Evolutionary conservation across 2,113 vertebrate genomes (phyloP).

Genomic region (Platichthys flesus): DNA sequence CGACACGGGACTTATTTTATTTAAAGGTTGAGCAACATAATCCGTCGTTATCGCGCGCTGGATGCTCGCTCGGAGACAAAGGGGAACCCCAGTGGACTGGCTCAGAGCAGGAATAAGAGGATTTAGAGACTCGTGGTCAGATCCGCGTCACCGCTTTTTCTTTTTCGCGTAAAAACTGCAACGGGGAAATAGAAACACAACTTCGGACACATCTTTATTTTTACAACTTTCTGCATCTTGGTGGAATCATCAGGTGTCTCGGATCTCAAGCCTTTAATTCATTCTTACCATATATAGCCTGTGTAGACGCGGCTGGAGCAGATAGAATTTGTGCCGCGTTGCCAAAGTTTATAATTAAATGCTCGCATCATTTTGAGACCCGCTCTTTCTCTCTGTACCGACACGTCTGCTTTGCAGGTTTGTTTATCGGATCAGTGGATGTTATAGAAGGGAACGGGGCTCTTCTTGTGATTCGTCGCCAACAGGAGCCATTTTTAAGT

Average conservation of each 20-base stretch:
- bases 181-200: background rate
- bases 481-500: slow-evolving; percentile 75
- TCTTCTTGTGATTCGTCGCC: slow-evolving; percentile 10
- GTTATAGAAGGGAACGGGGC: background rate
- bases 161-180: slow-evolving; percentile 23
- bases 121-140: slow-evolving; percentile 50
- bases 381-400: background rate
- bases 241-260: background rate
- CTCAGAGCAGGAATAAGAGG: slow-evolving; percentile 53
- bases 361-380: background rate
- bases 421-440: too few species aligned
- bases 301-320: slow-evolving; percentile 42
- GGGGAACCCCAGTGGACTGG: background rate
- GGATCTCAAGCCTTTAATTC: slow-evolving; percentile 48
- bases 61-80: slow-evolving; percentile 36
- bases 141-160: slow-evolving; percentile 38
- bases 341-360: slow-evolving; percentile 73
- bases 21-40: slow-evolving; percentile 48
- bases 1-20: slow-evolving; percentile 12
- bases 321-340: slow-evolving; percentile 9
- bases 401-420: too few species aligned
- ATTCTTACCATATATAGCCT: slow-evolving; percentile 73
- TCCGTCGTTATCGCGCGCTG: slow-evolving; percentile 21
- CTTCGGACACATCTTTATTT: background rate
- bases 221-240: background rate